Base-by-base conservation (phyloP, 2,113 vertebrate species). In the Herpetotheres cachinnans region DNA sequence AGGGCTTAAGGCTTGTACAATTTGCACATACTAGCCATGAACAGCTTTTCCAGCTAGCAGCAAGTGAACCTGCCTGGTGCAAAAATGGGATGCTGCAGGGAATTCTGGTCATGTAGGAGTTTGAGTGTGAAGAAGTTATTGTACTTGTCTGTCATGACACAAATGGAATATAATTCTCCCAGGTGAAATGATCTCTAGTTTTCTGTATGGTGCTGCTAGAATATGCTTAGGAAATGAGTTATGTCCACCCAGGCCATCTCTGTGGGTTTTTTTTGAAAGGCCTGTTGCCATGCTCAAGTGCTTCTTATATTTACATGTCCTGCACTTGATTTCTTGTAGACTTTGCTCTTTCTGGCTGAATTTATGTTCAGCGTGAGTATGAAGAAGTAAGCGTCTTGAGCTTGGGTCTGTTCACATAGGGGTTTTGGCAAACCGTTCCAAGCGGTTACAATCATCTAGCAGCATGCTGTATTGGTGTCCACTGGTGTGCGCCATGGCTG, bases 381-480 rank as follows among this genome's bases (percentile, higher is more conserved):
- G 14, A 29, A 86, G 46, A 44, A 30, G 7, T 44, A 65, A 29
- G 4, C 1, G 0, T 44, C 27, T 42, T 16, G 47, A 76, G n/a
- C 58, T 84, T 59, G 56, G 40, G 15, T 49, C 59, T 34, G 7
- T 25, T 42, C 1, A 0, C 1, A 2, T 21, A 13, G 22, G 62
- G 25, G 3, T 46, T 71, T 56, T 49, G 74, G 42, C 79, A 56
- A 40, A 38, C 21, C 7, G 1, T 76, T 55, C 30, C 38, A 15
- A 32, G n/a, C 22, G 29, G 19, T 44, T 29, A 21, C 30, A 52
- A 11, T 20, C 36, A 0, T 7, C 16, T 0, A 2, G 26, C 59
- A 46, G 44, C 7, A 14, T 5, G 9, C 56, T 80, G 16, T 59
- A 2, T 52, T 77, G 62, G 12, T 73, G 26, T 13, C 47, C 18